Conservation (phyloP, 2,797 vertebrate genomes). For the Onychomys arenicola region DNA sequence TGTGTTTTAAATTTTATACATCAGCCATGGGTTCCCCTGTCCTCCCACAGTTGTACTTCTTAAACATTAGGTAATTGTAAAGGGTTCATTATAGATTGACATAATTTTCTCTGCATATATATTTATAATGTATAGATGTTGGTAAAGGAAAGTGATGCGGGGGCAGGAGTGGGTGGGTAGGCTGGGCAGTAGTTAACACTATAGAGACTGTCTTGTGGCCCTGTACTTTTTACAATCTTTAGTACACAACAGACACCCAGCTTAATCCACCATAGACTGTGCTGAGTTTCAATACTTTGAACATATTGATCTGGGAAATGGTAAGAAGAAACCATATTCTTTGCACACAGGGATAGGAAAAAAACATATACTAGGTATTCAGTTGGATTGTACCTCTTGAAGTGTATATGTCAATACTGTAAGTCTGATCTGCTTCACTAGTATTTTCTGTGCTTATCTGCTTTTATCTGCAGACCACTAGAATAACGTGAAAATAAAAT, state of each 20-base stretch:
- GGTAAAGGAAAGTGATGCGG: background rate
- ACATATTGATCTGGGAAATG: background rate
- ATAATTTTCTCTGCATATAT: background rate
- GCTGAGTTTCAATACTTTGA: background rate
- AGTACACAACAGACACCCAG: rapidly evolving
- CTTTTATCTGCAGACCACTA: background rate
- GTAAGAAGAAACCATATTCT: background rate
- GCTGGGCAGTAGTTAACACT: background rate
- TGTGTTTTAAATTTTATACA: too few species aligned
- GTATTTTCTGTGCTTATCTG: background rate
- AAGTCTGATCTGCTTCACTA: background rate
- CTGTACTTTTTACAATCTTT: background rate
- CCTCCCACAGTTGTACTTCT: background rate
- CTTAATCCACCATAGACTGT: background rate
- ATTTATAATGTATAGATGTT: background rate
- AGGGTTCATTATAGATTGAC: background rate
- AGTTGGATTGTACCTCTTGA: background rate
- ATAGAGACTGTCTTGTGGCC: background rate
- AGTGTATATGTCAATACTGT: rapidly evolving
- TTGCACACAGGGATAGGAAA: background rate
- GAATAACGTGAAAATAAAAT: background rate
- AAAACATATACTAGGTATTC: rapidly evolving
- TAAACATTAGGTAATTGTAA: background rate
- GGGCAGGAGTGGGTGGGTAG: too few species aligned
- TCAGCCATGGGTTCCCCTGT: too few species aligned